phyloP scores from a whole-genome alignment of 2,113 vertebrate genomes.

The Dascyllus trimaculatus region DNA sequence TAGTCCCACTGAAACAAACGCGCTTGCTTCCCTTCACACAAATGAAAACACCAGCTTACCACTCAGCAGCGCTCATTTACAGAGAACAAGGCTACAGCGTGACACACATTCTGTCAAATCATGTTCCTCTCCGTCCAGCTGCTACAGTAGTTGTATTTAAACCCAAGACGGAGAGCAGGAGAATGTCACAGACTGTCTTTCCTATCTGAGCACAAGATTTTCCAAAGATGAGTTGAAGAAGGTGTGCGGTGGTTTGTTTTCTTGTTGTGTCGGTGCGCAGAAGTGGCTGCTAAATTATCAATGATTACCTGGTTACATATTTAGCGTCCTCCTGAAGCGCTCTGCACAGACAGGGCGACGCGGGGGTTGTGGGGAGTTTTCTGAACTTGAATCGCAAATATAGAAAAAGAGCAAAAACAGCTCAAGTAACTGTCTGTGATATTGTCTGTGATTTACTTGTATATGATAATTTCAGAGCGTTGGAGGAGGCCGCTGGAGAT shows the following conservation, averaged over 20 bases:
- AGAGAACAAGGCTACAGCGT: constrained; percentile 7
- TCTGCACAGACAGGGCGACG: constrained; percentile 35
- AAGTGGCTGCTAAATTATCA: constrained; percentile 52
- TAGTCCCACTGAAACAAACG: constrained; percentile 21
- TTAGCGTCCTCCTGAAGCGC: constrained; percentile 37
- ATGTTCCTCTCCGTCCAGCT: constrained; percentile 38
- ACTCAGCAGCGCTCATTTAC: constrained; percentile 25
- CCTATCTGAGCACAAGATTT: constrained; percentile 58
- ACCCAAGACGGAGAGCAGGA: constrained; percentile 9
- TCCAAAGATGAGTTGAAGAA: constrained; percentile 52
- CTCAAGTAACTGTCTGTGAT: constrained; percentile 67
- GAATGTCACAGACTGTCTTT: constrained; percentile 1
- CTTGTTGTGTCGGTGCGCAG: constrained; percentile 24
- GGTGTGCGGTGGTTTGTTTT: constrained; percentile 25
- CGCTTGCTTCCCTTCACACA: constrained; percentile 29
- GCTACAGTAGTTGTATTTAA: constrained; percentile 19
- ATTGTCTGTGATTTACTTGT: constrained; percentile 67
- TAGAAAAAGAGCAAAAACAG: constrained; percentile 58
- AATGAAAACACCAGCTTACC: constrained; percentile 70
- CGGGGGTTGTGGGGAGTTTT: background rate
- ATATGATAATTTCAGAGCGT: constrained; percentile 47
- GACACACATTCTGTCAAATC: constrained; percentile 27
- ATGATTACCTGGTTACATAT: constrained; percentile 54
- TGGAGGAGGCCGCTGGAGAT: constrained; percentile 52
- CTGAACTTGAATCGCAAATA: constrained; percentile 56